Base-by-base conservation (phyloP, 2,888 invertebrate species). In the Hofmannophila pseudospretella region DNA sequence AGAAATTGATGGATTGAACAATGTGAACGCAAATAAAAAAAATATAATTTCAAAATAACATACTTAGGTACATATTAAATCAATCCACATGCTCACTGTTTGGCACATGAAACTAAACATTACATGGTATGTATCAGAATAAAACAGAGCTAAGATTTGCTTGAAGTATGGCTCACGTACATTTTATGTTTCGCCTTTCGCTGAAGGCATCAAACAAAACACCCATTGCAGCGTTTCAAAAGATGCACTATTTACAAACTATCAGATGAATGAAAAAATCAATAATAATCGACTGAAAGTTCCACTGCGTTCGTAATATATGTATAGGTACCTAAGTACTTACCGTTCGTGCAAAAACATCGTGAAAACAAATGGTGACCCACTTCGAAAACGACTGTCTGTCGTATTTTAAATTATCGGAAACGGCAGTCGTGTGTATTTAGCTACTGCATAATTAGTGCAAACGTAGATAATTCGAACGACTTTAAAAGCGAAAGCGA, bases 211-310 rank as follows among this genome's bases (percentile, higher is more conserved):
- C 45, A 62, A 59, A 64, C 59, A 67, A n/a, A 28, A n/a, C 20
- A 31, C 12, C 9, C n/a, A n/a, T n/a, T n/a, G 51, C 56, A 69
- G 74, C 72, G 75, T 74, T 63, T 49, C 54, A 45, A 50, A n/a
- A 49, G 41, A 46, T 32, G 19, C 13, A 35, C 25, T 72, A 55
- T 74, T 74, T 73, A 71, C 66, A 72, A 76, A 72, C 62, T 46
- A 47, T 40, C 38, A 43, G 47, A 54, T 58, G 46, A 56, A 49
- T 57, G 58, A 55, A 60, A 53, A 52, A 49, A 49, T 50, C 59
- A 59, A 52, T 51, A 59, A 52, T 51, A 55, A 13, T 37, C 38
- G 38, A 39, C 42, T 54, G 52, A 56, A 66, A 60, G 30, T 38
- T 38, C 38, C 36, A 34, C 42, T 20, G 35, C 27, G 33, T 36